A percentile compares a stretch with the other conserved stretches of the same genome.
phyloP scores from a whole-genome alignment of 2,888 invertebrate genomes.

The Arctia plantaginis region DNA sequence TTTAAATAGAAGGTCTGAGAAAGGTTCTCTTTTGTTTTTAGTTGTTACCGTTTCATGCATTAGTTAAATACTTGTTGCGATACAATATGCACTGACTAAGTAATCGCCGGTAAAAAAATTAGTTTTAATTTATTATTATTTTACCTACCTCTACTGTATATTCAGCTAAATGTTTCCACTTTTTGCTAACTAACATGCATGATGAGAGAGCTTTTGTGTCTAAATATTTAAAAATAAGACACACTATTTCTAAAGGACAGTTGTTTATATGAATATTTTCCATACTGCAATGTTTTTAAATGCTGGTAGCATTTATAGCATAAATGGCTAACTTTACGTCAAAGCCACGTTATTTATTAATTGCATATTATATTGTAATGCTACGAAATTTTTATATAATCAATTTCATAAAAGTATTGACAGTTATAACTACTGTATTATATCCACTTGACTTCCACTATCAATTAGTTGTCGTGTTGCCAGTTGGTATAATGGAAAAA shows the following conservation, averaged over 20 bases:
- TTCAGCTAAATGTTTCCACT: constrained; percentile 58
- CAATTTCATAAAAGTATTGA: background rate
- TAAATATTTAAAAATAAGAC: constrained; percentile 56
- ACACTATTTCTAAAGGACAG: constrained; percentile 61
- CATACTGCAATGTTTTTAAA: background rate
- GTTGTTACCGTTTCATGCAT: background rate
- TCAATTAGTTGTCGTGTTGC: too few relatives aligned
- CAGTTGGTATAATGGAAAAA: too few relatives aligned
- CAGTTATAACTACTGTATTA: too few relatives aligned
- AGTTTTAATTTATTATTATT: background rate
- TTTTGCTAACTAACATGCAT: constrained; percentile 60
- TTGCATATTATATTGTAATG: background rate
- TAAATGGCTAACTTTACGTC: too few relatives aligned
- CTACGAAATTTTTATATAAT: background rate
- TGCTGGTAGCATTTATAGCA: background rate
- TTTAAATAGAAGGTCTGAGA: background rate
- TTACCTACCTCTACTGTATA: constrained; percentile 60
- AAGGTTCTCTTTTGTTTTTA: background rate
- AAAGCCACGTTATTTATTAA: background rate
- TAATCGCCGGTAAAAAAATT: background rate
- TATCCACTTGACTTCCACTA: too few relatives aligned
- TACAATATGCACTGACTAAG: background rate
- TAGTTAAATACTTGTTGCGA: background rate
- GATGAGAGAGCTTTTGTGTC: constrained; percentile 51
- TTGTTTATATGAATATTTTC: constrained; percentile 42